Evolutionary conservation across 2,888 invertebrate species (phyloP).

Genomic region (Drosophila vallismaia): DNA sequence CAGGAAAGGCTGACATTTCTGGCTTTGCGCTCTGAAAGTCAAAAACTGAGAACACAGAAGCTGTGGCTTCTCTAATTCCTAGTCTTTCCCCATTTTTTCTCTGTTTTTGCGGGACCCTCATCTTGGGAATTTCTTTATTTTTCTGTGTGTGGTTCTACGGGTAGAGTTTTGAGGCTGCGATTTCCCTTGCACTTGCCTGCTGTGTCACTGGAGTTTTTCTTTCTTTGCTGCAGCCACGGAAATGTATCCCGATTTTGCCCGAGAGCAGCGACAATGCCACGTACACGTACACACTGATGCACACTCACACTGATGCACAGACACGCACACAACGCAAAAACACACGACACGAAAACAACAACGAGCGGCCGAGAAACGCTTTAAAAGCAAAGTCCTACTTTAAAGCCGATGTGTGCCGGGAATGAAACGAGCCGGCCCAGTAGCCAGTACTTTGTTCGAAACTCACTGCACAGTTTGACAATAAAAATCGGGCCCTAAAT

Average conservation of each 20-base stretch:
- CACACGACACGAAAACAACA: slow-evolving; percentile 42
- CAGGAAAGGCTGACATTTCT: slow-evolving; percentile 1
- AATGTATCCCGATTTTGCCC: slow-evolving; percentile 70
- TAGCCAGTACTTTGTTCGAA: too few species aligned
- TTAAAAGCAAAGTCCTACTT: slow-evolving; percentile 47
- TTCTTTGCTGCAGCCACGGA: slow-evolving; percentile 51
- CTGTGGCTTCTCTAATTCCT: slow-evolving; percentile 3
- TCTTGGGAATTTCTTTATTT: slow-evolving; percentile 19
- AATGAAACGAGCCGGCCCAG: too few species aligned
- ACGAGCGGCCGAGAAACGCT: slow-evolving; percentile 62
- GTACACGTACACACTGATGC: slow-evolving; percentile 27
- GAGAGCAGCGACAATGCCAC: slow-evolving; percentile 53
- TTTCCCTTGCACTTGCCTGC: slow-evolving; percentile 37
- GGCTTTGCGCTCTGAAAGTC: slow-evolving; percentile 7
- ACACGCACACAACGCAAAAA: slow-evolving; percentile 16
- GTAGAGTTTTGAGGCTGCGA: not conserved
- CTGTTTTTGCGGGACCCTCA: not conserved
- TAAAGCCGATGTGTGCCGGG: slow-evolving; percentile 36
- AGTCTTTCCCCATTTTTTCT: not conserved
- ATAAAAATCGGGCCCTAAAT: slow-evolving; percentile 6
- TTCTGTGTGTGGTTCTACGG: slow-evolving; percentile 5
- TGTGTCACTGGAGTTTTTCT: slow-evolving; percentile 37
- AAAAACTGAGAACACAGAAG: slow-evolving; percentile 28
- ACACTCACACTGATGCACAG: slow-evolving; percentile 6
- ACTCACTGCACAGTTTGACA: not conserved